A percentile compares a stretch with the other conserved stretches of the same genome.
phyloP scores from a whole-genome alignment of 2,888 invertebrate genomes.

The Acleris literana region DNA sequence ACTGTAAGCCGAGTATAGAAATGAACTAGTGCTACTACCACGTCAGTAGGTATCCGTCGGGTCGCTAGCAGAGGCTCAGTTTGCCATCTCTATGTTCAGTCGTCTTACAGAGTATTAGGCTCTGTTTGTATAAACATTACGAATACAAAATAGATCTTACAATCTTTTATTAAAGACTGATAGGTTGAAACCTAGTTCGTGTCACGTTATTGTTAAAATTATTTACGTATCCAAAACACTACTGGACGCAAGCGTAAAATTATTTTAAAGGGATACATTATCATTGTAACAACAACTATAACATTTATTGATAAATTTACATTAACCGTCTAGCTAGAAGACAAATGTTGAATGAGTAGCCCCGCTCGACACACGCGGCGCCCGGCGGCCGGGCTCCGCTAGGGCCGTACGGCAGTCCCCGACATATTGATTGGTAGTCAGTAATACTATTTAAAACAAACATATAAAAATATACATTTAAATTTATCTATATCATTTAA shows the following conservation, averaged over 20 bases:
- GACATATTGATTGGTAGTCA: slow-evolving; percentile 48
- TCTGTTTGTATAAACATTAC: too few relatives aligned
- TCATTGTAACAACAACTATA: slow-evolving; percentile 60
- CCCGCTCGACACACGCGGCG: neutral
- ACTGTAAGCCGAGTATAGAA: neutral
- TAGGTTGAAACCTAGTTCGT: slow-evolving; percentile 29
- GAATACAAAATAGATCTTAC: neutral
- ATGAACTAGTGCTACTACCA: neutral
- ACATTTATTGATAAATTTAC: slow-evolving; percentile 47
- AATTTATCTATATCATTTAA: slow-evolving; percentile 74
- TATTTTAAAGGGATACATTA: slow-evolving; percentile 53
- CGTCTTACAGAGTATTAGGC: neutral
- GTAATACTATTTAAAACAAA: slow-evolving; percentile 77
- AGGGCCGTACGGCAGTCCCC: slow-evolving; percentile 45
- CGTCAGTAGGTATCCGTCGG: neutral
- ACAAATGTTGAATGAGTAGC: neutral
- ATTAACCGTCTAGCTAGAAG: slow-evolving; percentile 10
- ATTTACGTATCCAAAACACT: slow-evolving; percentile 45
- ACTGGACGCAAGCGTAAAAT: slow-evolving; percentile 70
- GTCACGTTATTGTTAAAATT: slow-evolving; percentile 37
- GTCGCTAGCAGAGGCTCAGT: neutral
- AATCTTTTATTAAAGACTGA: neutral
- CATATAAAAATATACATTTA: slow-evolving; percentile 79
- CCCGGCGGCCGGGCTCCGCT: too few relatives aligned
- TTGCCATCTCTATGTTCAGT: neutral